Conservation (phyloP, 1,140 invertebrate species). For the Bilobella aurantiaca region DNA sequence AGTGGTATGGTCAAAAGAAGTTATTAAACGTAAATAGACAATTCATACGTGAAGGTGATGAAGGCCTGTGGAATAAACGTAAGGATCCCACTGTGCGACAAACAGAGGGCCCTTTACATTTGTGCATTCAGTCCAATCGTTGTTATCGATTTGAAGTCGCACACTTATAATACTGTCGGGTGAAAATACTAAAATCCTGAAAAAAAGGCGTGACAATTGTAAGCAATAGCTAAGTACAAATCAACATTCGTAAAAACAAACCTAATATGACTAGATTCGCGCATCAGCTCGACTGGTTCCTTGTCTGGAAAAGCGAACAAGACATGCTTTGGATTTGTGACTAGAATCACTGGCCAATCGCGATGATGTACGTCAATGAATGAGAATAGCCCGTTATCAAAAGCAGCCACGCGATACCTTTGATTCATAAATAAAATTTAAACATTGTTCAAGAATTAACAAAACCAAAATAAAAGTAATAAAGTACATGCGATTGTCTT, state of each 20-base stretch:
- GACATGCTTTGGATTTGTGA: conserved; percentile 83
- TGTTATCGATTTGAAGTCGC: conserved; percentile 54
- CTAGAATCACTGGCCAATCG: conserved; percentile 67
- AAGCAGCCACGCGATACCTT: conserved; percentile 66
- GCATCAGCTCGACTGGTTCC: conserved; percentile 59
- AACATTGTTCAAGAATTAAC: neutral
- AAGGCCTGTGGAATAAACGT: conserved; percentile 52
- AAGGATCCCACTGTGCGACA: conserved; percentile 58
- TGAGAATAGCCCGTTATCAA: conserved; percentile 83
- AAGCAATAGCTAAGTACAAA: neutral
- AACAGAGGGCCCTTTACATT: conserved; percentile 58
- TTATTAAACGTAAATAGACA: no score
- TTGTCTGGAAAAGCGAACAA: conserved; percentile 57
- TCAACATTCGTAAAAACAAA: conserved; percentile 36
- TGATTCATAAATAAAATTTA: no score
- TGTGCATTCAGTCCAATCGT: conserved; percentile 51
- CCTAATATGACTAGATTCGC: conserved; percentile 67
- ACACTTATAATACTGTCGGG: conserved; percentile 51
- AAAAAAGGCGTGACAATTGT: conserved; percentile 12
- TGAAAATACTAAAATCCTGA: conserved; percentile 63
- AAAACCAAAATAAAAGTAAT: neutral
- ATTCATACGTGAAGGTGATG: conserved; percentile 60
- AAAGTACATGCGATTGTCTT: conserved; percentile 67
- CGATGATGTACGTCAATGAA: conserved; percentile 68
- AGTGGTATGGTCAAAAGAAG: no score